phyloP scores from a whole-genome alignment of 2,797 vertebrate genomes.

The Manis crassicaudata region DNA sequence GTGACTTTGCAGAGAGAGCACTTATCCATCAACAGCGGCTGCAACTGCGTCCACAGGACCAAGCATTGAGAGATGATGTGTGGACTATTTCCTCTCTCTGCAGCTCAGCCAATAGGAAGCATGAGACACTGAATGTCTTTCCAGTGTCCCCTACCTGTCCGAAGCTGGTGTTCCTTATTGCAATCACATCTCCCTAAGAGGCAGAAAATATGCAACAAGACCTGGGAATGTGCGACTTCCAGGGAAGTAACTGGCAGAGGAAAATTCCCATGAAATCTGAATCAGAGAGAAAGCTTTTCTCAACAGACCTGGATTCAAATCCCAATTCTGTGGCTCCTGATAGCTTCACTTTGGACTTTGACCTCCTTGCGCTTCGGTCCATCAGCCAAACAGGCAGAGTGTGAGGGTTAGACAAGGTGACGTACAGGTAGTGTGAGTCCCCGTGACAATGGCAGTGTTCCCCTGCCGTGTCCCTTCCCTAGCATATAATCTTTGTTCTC shows the following conservation, averaged over 20 bases:
- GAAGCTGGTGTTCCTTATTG: background rate
- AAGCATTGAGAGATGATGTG: rapidly evolving
- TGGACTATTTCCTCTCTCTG: no score
- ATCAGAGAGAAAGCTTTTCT: background rate
- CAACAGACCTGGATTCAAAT: background rate
- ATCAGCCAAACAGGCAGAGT: background rate
- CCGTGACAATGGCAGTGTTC: background rate
- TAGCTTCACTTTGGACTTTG: background rate
- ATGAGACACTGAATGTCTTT: background rate
- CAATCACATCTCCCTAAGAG: background rate
- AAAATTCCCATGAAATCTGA: background rate
- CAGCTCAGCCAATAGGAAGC: background rate
- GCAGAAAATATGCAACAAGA: background rate
- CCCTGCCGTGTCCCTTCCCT: background rate
- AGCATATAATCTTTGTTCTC: background rate
- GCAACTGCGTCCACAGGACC: background rate
- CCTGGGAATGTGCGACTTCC: background rate
- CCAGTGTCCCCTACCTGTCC: background rate
- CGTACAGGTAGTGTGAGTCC: background rate
- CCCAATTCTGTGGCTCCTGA: background rate
- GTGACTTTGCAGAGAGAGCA: background rate
- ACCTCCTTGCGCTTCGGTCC: background rate
- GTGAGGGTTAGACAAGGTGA: background rate
- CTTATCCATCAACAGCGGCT: background rate
- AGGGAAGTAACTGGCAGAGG: background rate